Conservation (phyloP, 2,888 invertebrate species). For the Athetis lepigone region DNA sequence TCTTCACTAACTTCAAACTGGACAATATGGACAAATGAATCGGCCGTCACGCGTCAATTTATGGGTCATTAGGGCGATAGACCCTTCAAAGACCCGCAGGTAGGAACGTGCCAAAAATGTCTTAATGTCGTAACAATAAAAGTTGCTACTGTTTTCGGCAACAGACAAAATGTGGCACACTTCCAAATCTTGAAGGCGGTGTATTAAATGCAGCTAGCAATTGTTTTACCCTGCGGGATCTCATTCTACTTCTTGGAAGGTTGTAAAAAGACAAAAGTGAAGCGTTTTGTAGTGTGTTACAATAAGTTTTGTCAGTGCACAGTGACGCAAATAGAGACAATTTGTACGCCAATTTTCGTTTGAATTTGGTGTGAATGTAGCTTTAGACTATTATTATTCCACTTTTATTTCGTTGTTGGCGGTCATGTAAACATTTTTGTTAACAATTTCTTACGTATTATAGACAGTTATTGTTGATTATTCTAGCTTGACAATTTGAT, state of each 20-base stretch:
- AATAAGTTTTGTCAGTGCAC: conserved; percentile 44
- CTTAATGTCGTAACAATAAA: conserved; percentile 70
- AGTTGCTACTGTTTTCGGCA: conserved; percentile 77
- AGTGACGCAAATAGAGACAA: conserved; percentile 42
- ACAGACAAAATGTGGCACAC: conserved; percentile 67
- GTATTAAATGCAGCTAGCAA: conserved; percentile 70
- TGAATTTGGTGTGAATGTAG: conserved; percentile 23
- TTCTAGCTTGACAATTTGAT: too few species aligned
- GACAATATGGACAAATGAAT: conserved; percentile 67
- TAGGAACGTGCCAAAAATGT: conserved; percentile 61
- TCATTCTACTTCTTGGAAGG: conserved; percentile 58
- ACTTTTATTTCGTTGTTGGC: conserved; percentile 15
- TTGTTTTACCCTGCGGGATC: conserved; percentile 76
- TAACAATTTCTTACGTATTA: conserved; percentile 10
- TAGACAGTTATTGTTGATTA: too few species aligned
- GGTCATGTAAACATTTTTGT: conserved; percentile 15
- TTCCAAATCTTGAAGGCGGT: conserved; percentile 69
- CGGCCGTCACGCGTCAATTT: conserved; percentile 71
- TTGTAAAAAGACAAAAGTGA: conserved; percentile 47
- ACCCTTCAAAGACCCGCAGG: conserved; percentile 55
- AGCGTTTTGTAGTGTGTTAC: conserved; percentile 35
- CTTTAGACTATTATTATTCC: conserved; percentile 26
- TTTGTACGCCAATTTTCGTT: conserved; percentile 39
- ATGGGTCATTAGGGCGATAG: conserved; percentile 70
- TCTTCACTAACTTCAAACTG: conserved; percentile 46